phyloP scores from a whole-genome alignment of 2,113 vertebrate species.

The Lipophrys pholis region DNA sequence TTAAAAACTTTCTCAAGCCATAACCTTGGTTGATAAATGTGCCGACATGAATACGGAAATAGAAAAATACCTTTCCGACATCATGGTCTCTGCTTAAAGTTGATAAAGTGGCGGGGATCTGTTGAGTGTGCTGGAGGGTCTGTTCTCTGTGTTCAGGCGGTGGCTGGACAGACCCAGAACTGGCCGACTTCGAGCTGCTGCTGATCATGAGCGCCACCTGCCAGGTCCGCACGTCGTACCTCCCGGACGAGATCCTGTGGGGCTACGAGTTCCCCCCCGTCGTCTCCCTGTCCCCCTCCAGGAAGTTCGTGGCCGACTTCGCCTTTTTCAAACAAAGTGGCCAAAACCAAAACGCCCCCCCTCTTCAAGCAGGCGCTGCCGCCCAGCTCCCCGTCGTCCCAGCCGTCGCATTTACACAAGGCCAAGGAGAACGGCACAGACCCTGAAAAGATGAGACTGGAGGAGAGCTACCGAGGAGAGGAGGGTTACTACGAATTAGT shows the following conservation, averaged over 20 bases:
- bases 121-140: no score
- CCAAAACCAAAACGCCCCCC: constrained; percentile 82
- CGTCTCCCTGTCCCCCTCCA: constrained; percentile 90
- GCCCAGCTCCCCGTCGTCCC: constrained; percentile 51
- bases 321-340: constrained; percentile 94
- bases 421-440: constrained; percentile 74
- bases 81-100: no score
- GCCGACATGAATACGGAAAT: no score
- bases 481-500: constrained; percentile 89
- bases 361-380: constrained; percentile 75
- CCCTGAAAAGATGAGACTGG: constrained; percentile 87
- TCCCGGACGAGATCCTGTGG: constrained; percentile 98
- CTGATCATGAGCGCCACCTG: constrained; percentile 96
- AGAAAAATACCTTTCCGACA: no score
- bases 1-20: no score
- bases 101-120: no score
- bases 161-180: constrained; percentile 85
- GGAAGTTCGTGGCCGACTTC: constrained; percentile 95
- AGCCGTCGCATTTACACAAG: constrained; percentile 21
- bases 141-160: constrained; percentile 62
- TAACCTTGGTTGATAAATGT: no score
- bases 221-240: constrained; percentile 96
- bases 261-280: constrained; percentile 94
- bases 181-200: constrained; percentile 95
- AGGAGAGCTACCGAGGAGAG: constrained; percentile 89